Conservation (phyloP, 1,140 invertebrate species). For the Scaptodrosophila lebanonensis region DNA sequence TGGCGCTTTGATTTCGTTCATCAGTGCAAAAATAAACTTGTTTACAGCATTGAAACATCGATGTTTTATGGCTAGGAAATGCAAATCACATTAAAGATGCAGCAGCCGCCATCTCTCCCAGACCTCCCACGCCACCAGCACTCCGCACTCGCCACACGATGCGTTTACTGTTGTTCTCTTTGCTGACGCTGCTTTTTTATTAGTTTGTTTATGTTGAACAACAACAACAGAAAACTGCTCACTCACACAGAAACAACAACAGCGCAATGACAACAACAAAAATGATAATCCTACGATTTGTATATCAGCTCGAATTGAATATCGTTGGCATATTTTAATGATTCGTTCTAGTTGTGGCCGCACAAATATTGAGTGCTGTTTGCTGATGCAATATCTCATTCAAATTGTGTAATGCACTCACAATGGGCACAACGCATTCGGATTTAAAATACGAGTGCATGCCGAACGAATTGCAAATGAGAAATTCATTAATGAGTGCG, state of each 20-base stretch:
- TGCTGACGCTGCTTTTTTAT: conserved; percentile 50
- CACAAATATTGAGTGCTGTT: background rate
- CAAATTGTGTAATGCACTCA: too few relatives aligned
- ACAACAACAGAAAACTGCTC: conserved; percentile 20
- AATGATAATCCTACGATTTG: conserved; percentile 24
- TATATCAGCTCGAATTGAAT: conserved; percentile 16
- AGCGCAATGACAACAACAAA: conserved; percentile 18
- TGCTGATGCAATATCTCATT: conserved; percentile 48
- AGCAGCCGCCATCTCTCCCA: too few relatives aligned
- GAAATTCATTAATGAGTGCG: too few relatives aligned
- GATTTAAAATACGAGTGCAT: too few relatives aligned
- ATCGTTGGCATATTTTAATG: conserved; percentile 8
- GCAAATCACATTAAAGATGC: too few relatives aligned
- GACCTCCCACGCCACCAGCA: too few relatives aligned
- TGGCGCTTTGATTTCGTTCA: conserved; percentile 55
- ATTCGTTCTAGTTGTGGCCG: background rate
- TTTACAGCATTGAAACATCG: conserved; percentile 34
- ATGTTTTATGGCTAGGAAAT: too few relatives aligned
- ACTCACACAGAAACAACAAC: conserved; percentile 10
- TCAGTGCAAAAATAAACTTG: conserved; percentile 59
- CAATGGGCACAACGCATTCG: too few relatives aligned
- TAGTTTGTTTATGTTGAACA: conserved; percentile 63
- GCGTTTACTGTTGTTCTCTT: conserved; percentile 4
- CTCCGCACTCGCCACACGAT: conserved; percentile 9
- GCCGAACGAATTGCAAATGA: too few relatives aligned